A percentile compares a stretch with the other conserved stretches of the same genome.
These are phyloP conservation scores for Manduca sexta DNA, from an alignment of 1,140 invertebrate species.

Conservation along the genomic window DNA sequence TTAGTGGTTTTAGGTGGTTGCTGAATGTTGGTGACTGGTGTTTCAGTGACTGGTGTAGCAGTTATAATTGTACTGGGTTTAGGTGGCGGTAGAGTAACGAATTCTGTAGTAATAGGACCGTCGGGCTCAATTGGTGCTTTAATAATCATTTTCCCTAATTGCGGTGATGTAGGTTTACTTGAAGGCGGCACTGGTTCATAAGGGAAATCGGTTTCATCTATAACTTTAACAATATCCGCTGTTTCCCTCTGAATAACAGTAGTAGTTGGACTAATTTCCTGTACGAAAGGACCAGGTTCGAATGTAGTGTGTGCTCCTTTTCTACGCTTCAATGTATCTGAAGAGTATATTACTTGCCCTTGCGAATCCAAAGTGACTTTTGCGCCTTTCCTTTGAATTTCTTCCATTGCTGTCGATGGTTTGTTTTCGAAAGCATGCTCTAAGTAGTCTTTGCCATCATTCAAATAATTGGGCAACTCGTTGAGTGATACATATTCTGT, in stretches of 20 bases:
- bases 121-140: constrained; percentile 73
- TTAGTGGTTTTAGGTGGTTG: constrained; percentile 23
- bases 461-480: constrained; percentile 80
- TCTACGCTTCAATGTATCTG: constrained; percentile 87
- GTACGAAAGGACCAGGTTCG: constrained; percentile 86
- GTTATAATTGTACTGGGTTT: constrained; percentile 75
- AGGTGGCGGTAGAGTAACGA: constrained; percentile 75
- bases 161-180: constrained; percentile 68
- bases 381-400: constrained; percentile 78
- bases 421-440: constrained; percentile 56
- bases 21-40: constrained; percentile 25
- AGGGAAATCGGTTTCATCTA: constrained; percentile 62
- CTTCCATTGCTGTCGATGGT: constrained; percentile 35
- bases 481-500: constrained; percentile 87
- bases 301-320: constrained; percentile 89
- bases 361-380: constrained; percentile 90
- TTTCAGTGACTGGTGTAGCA: constrained; percentile 65
- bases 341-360: constrained; percentile 92
- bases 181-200: constrained; percentile 43
- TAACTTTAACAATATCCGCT: constrained; percentile 56
- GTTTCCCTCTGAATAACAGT: constrained; percentile 59
- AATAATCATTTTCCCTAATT: constrained; percentile 79
- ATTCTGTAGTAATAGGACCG: constrained; percentile 75
- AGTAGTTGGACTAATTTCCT: constrained; percentile 73
- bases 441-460: constrained; percentile 59